These are phyloP conservation scores for Amphipoea lucens DNA, from an alignment of 2,888 invertebrate genomes.

Conservation along the genomic window DNA sequence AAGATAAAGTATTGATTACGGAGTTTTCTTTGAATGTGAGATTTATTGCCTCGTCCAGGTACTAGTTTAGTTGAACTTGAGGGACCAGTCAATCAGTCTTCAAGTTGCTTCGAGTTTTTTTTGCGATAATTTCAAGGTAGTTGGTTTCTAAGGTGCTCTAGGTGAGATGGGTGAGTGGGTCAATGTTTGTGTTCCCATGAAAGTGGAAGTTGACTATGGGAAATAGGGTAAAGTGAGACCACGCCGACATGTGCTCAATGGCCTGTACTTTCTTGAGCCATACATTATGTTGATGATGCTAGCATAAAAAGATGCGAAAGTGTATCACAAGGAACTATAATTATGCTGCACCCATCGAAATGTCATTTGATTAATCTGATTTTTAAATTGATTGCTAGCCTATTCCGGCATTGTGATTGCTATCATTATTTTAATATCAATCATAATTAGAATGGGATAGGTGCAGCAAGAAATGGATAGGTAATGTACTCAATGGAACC, in stretches of 20 bases:
- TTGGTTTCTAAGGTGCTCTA: conserved; percentile 33
- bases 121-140: conserved; percentile 1
- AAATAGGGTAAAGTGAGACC: background rate
- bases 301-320: background rate
- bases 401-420: background rate
- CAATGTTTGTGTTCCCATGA: conserved; percentile 42
- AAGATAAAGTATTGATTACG: conserved; percentile 48
- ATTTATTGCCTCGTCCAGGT: conserved; percentile 36
- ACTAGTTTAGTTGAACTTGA: conserved; percentile 42
- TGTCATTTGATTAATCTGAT: background rate
- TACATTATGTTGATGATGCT: background rate
- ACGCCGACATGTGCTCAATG: background rate
- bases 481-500: background rate
- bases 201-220: conserved; percentile 4
- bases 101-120: conserved; percentile 24
- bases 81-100: conserved; percentile 46
- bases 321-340: background rate
- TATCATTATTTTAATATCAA: background rate
- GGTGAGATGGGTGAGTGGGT: conserved; percentile 36
- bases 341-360: background rate
- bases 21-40: conserved; percentile 52
- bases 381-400: background rate
- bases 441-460: background rate
- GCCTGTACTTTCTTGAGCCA: background rate
- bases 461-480: background rate